Evolutionary conservation across 2,888 invertebrate genomes (phyloP), one percentile per base, ranked within the genome.

Genomic region (Heliconius charithonia): DNA sequence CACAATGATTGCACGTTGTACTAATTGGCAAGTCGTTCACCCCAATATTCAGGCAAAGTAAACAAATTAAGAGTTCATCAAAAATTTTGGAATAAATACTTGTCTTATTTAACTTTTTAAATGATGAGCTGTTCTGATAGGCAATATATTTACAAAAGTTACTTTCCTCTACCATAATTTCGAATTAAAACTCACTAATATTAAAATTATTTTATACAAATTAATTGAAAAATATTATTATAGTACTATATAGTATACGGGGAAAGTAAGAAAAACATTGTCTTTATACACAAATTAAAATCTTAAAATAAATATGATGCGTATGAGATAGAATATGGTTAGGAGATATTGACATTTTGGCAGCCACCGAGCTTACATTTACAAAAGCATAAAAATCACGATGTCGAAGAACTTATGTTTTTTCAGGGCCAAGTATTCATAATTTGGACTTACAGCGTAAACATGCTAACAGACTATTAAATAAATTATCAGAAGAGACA

Each of bases 321-420:
- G n/a, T 59, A 59, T n/a, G 59, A n/a, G n/a, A 9, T n/a, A 59
- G n/a, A n/a, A 59, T 59, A 76, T 74, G 70, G 69, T 78, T 78
- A 78, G 78, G 78, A 37, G 77, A 73, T 72, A 76, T 59, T 74
- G 76, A 29, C 73, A 62, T 13, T 59, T 37, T 59, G 63, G 51
- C 75, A 82, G 70, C 78, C 76, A 62, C 81, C 67, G 76, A 72
- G 77, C 13, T 80, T 82, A 80, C 82, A 81, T 80, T 62, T 79
- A 78, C 78, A 80, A 75, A 79, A 79, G 73, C 78, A 77, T 9
- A 37, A 37, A 37, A 37, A 37, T 10, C 9, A 37, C 9, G 37
- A 37, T 10, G 37, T 79, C 76, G 80, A 66, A 32, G 7, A 66
- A 19, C 19, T 29, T 3, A 66, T 27, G 66, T 32, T 66, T 66